Evolutionary conservation across 2,113 vertebrate genomes (phyloP), one percentile per base, ranked within the genome.

Genomic region (Urocynchramus pylzowi): DNA sequence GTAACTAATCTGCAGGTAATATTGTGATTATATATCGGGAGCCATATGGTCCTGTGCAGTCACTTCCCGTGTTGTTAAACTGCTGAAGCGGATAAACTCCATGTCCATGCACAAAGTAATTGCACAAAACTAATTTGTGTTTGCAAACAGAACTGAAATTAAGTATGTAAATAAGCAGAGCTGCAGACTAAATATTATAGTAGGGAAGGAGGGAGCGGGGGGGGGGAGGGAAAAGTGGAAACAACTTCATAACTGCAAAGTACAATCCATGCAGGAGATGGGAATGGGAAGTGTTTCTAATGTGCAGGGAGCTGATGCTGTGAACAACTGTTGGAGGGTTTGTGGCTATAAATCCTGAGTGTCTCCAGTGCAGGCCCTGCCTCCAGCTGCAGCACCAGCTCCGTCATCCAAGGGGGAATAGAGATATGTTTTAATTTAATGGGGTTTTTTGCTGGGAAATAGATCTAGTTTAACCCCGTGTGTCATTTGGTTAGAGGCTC

Each of bases 51-150:
- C 41, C 88, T 81, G 53, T 45, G 95, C 93, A 94, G 90, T 94
- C 95, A 91, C 83, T 95, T 92, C 87, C 87, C 33, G 80, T 23
- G 97, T 67, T 87, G 80, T 98, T 97, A 97, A 98, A 94, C 90
- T 82, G 75, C 97, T 82, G 96, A 96, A 96, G 97, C 93, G 39
- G 84, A 95, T 96, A 96, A 96, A 97, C 97, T 97, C 96, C 91
- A 6, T 98, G 98, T 98, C 98, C 97, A 1, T 78, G 97, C 97
- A 94, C 96, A 96, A 97, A 98, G 97, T 98, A 98, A 98, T 98
- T 97, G 97, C 97, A 96, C 96, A 96, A 97, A 97, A 97, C 95
- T 98, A 98, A 98, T 98, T 98, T 98, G 97, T 98, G 98, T 98
- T 98, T 98, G 98, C 97, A 97, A 98, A 98, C 95, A 98, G 95